A percentile compares a stretch with the other conserved stretches of the same genome.
These are phyloP conservation scores for Onychomys leucogaster DNA, from an alignment of 2,797 vertebrate genomes.

Conservation along the genomic window DNA sequence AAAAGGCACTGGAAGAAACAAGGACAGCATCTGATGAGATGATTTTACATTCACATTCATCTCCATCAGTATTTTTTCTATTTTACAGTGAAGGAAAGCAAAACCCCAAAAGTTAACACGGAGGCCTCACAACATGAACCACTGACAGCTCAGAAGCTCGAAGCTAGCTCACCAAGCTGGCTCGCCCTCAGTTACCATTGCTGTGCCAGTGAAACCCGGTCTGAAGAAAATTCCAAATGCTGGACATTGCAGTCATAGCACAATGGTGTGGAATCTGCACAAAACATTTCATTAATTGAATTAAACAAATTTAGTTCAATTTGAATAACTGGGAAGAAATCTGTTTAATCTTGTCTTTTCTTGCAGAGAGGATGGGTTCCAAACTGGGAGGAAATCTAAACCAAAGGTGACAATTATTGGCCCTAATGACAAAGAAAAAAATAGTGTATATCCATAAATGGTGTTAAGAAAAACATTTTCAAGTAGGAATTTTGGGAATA, in stretches of 20 bases:
- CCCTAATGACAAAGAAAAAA: neutral
- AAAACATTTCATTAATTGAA: neutral
- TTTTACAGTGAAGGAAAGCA: neutral
- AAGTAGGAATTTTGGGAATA: neutral
- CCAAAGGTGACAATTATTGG: neutral
- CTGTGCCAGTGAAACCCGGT: neutral
- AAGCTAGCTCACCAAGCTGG: neutral
- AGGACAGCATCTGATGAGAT: neutral
- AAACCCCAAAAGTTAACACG: neutral
- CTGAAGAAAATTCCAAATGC: neutral
- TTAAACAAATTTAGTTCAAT: neutral
- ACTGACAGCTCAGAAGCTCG: neutral
- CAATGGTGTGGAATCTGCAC: neutral
- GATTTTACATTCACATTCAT: neutral
- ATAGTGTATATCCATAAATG: neutral
- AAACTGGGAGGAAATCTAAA: neutral
- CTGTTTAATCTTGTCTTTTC: neutral
- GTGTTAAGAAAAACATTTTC: neutral
- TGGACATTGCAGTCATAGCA: neutral
- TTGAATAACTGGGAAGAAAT: neutral
- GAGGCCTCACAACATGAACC: neutral
- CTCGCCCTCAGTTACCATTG: neutral
- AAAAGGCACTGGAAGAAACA: neutral
- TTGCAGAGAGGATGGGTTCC: neutral
- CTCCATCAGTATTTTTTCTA: neutral